These are phyloP conservation scores for Phocides pigmalion DNA, from an alignment of 1,140 invertebrate species.

Conservation along the genomic window DNA sequence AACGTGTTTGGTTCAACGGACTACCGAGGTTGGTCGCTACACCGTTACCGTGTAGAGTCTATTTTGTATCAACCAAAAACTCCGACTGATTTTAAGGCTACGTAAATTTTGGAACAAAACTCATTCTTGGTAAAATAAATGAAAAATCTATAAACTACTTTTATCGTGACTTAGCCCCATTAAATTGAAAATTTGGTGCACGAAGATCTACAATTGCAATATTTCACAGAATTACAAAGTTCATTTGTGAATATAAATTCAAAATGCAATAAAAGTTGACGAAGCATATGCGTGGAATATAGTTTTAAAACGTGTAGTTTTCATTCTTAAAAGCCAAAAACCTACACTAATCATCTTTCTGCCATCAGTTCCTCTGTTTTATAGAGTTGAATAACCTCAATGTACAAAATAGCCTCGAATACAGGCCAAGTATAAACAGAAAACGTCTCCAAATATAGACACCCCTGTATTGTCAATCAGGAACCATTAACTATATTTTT, in stretches of 20 bases:
- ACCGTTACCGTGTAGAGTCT: slow-evolving; percentile 65
- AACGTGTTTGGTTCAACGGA: slow-evolving; percentile 83
- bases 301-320: too few species aligned
- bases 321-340: not conserved
- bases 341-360: not conserved
- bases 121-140: not conserved
- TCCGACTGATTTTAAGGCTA: slow-evolving; percentile 52
- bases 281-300: too few species aligned
- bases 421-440: slow-evolving; percentile 47
- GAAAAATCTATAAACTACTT: not conserved
- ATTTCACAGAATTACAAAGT: too few species aligned
- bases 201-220: not conserved
- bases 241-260: too few species aligned
- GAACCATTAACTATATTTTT: slow-evolving; percentile 17
- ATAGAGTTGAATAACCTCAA: slow-evolving; percentile 68
- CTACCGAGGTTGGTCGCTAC: slow-evolving; percentile 77
- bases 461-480: slow-evolving; percentile 49
- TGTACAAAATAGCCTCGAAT: slow-evolving; percentile 57
- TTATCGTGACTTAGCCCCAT: not conserved
- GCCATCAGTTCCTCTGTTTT: not conserved
- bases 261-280: too few species aligned
- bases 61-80: slow-evolving; percentile 69
- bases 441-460: slow-evolving; percentile 48
- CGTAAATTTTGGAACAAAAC: slow-evolving; percentile 1
- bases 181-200: slow-evolving; percentile 1